A percentile compares a stretch with the other conserved stretches of the same genome.
These are phyloP conservation scores for Bathynomus jamesi DNA, from an alignment of 1,140 invertebrate genomes.

Conservation along the genomic window DNA sequence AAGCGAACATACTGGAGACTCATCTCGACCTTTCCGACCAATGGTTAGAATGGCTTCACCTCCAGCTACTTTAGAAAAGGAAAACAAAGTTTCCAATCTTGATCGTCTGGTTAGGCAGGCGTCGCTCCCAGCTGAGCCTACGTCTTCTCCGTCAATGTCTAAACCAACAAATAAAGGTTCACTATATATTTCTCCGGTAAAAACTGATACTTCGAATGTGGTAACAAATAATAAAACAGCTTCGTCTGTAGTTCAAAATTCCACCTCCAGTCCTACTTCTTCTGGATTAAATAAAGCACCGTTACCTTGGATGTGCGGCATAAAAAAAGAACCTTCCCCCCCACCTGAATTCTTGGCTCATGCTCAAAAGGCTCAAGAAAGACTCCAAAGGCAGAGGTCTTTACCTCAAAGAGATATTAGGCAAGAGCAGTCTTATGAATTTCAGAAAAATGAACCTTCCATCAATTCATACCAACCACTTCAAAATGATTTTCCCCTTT, in stretches of 20 bases:
- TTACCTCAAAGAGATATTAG: constrained; percentile 38
- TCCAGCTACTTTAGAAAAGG: background rate
- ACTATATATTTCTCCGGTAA: constrained; percentile 41
- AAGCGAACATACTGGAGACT: too few species aligned
- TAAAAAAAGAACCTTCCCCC: constrained; percentile 7
- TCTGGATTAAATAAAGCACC: constrained; percentile 48
- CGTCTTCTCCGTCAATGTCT: constrained; percentile 12
- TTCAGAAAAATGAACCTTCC: constrained; percentile 11
- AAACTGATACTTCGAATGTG: background rate
- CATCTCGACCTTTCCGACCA: background rate
- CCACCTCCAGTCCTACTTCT: constrained; percentile 17
- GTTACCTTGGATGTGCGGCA: constrained; percentile 50
- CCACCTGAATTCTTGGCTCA: constrained; percentile 38
- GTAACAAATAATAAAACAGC: background rate
- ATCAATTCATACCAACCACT: too few species aligned
- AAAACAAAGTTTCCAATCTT: background rate
- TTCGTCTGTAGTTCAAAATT: background rate
- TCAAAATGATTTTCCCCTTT: background rate
- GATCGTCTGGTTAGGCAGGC: constrained; percentile 15
- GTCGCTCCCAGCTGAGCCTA: constrained; percentile 24
- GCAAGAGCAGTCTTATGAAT: constrained; percentile 40
- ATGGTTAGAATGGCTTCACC: constrained; percentile 15
- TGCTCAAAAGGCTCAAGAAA: constrained; percentile 39
- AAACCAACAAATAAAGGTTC: constrained; percentile 39
- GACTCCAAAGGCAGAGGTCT: constrained; percentile 25